A percentile compares a stretch with the other conserved stretches of the same genome.
Conservation (phyloP, 2,888 invertebrate genomes). For the Philonicus albiceps region DNA sequence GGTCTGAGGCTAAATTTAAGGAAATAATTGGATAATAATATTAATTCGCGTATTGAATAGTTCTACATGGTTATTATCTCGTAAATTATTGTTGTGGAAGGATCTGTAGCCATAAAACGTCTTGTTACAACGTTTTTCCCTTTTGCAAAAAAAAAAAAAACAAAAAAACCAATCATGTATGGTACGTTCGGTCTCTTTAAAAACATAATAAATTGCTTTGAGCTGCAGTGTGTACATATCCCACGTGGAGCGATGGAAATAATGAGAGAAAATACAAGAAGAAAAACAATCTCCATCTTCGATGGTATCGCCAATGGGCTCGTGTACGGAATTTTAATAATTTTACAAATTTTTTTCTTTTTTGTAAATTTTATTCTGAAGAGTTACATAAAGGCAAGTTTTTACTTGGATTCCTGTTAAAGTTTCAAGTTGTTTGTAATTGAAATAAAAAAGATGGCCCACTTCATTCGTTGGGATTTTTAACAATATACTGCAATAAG, state of each 20-base stretch:
- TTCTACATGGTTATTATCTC: neutral
- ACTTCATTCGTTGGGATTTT: neutral
- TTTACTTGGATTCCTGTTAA: neutral
- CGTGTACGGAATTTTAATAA: neutral
- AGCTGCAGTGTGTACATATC: neutral
- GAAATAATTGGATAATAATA: no score
- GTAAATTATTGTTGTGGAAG: neutral
- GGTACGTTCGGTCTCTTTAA: neutral
- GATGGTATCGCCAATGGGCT: neutral
- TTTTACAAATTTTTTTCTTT: neutral
- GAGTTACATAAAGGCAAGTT: neutral
- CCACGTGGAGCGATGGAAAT: neutral
- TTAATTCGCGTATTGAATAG: neutral
- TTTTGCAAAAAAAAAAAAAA: no score
- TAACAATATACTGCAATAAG: neutral
- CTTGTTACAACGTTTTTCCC: neutral
- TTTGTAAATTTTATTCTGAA: neutral
- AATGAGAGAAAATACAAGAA: neutral
- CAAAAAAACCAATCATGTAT: no score
- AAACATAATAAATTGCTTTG: neutral
- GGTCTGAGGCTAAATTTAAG: no score
- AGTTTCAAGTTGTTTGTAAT: neutral
- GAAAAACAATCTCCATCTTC: neutral
- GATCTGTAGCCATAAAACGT: neutral
- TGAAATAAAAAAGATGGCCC: neutral